Base-by-base conservation (phyloP, 2,797 vertebrate species). In the Lithobates sylvaticus region DNA sequence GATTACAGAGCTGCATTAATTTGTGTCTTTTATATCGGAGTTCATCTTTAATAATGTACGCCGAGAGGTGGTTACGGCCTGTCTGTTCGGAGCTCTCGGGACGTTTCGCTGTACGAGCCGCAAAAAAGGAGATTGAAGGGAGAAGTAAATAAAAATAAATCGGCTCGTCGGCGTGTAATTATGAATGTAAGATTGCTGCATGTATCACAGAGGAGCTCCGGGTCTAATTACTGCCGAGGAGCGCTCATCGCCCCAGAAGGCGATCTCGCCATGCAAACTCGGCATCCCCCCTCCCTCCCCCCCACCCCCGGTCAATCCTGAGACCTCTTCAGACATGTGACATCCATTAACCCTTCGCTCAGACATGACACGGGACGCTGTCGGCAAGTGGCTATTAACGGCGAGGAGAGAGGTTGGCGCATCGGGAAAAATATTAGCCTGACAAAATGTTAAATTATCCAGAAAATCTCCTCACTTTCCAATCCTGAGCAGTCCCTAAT, bases 381-480 rank as follows among this genome's bases (percentile, higher is more conserved):
- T 23, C 26, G 27, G 13, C 36, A 7, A 27, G 27, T 39, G 18
- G 12, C 29, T 32, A 76, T 68, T 69, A 69, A 21, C 29, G 18
- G 34, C 15, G 27, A 26, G n/a, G 10, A 47, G 65, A 67, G 27
- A 67, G 2, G 26, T 67, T 13, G n/a, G 54, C 21, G 8, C 54
- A n/a, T 61, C 21, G 54, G 54, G 54, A 29, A 29, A 44, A 73
- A 73, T 44, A 73, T 73, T 5, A 39, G 36, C 18, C 69, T 54
- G 23, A 54, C 44, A 58, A 58, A 91, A 86, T 88, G 90, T 90
- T 91, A 89, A 93, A 93, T 91, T 92, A 92, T 83, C 90, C 89
- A 93, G 91, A 92, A 92, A 92, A 90, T 86, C 89, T 84, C 90
- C 91, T 89, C 84, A 89, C 88, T 91, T 88, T 90, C 89, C 90